Base-by-base conservation (phyloP, 1,140 invertebrate species). In the Latrodectus geometricus region DNA sequence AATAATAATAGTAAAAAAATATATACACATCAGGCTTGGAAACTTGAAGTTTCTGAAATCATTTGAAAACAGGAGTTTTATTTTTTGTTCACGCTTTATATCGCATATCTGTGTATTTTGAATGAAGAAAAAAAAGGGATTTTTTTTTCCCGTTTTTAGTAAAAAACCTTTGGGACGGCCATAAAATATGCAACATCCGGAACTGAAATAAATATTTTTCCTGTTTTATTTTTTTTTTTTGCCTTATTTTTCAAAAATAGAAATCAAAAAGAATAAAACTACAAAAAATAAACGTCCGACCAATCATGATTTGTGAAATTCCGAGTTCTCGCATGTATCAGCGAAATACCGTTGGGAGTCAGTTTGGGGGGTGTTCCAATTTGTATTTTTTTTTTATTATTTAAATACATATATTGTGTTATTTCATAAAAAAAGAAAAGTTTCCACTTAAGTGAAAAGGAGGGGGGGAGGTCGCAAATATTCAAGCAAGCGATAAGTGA, bases 101-200 rank as follows among this genome's bases (percentile, higher is more conserved):
- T 61, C 54, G 17, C 17, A 61, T 61, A 61, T 61, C 54, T 61
- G 54, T 61, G 54, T 61, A 11, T 35, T 73, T 48, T 73, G 35
- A 35, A 35, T 35, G 35, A 35, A 35, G 35, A 35, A 35, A 35
- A 35, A 35, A 35, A 35, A 35, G 5, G 35, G 35, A 21, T 69
- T n/a, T n/a, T 11, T 48, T 50, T 73, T 9, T 50, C n/a, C 48
- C 48, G 9, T 73, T 73, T 73, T 50, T 23, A 15, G 70, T 50
- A n/a, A 73, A 73, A 35, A 73, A n/a, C 70, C 70, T 73, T 49
- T 73, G 70, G 70, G 70, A 73, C 23, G 14, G 70, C 70, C 35
- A 73, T 73, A 73, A 73, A 73, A 73, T 73, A 73, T 73, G 70
- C 70, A 73, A 73, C 70, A 73, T 73, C 70, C 70, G 23, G 68